phyloP scores from a whole-genome alignment of 2,888 invertebrate genomes.

The Lepidonotus clava region DNA sequence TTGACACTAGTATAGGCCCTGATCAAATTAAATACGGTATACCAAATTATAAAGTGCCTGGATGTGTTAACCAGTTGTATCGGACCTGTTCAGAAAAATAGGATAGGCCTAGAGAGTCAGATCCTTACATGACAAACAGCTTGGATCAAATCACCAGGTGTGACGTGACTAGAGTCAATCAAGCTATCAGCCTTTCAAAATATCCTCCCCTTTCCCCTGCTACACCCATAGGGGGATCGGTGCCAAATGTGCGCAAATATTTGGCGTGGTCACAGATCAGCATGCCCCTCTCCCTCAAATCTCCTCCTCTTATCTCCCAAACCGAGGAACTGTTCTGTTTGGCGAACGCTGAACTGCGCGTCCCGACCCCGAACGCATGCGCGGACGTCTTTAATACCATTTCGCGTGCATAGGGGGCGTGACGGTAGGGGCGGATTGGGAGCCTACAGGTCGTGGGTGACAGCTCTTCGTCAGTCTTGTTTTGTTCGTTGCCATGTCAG shows the following conservation, averaged over 20 bases:
- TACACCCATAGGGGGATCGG: conserved; percentile 6
- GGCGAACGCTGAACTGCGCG: not conserved
- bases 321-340: too few relatives aligned
- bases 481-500: conserved; percentile 15
- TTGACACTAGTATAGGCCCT: too few relatives aligned
- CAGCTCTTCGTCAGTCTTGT: not conserved
- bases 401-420: conserved; percentile 45
- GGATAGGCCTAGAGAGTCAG: too few relatives aligned
- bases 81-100: too few relatives aligned
- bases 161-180: conserved; percentile 17
- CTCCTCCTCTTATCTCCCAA: not conserved
- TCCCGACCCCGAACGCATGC: conserved; percentile 14
- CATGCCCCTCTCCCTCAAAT: not conserved
- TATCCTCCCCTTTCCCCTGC: not conserved
- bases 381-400: not conserved
- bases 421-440: not conserved
- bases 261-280: conserved; percentile 16
- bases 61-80: too few relatives aligned
- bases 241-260: conserved; percentile 34
- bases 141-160: not conserved
- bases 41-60: too few relatives aligned
- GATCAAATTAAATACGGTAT: too few relatives aligned
- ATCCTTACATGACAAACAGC: too few relatives aligned
- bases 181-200: not conserved
- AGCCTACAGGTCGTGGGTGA: not conserved